Evolutionary conservation across 2,113 vertebrate species (phyloP).

Genomic region (Dipodomys ordii): DNA sequence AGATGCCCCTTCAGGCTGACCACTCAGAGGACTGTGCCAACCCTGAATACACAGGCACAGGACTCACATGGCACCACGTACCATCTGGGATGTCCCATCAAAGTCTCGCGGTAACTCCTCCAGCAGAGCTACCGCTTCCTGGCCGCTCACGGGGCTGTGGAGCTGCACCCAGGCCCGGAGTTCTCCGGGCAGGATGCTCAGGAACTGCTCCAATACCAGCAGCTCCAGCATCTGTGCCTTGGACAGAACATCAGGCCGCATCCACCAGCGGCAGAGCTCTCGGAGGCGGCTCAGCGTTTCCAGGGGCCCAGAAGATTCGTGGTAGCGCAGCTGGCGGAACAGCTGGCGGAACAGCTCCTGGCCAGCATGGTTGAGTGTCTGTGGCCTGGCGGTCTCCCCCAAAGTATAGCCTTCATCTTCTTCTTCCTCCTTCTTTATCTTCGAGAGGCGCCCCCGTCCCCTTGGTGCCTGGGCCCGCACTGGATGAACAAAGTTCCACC

Average conservation of each 20-base stretch:
- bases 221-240: conserved; percentile 82
- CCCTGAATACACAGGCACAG: neutral
- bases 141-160: conserved; percentile 69
- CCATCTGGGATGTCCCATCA: neutral
- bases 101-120: conserved; percentile 72
- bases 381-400: conserved; percentile 53
- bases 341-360: conserved; percentile 82
- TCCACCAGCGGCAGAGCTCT: conserved; percentile 83
- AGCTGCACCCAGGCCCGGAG: conserved; percentile 79
- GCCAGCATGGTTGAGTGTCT: conserved; percentile 77
- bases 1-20: neutral
- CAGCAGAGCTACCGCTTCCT: conserved; percentile 73
- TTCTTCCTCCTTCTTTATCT: conserved; percentile 71
- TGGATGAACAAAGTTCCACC: conserved; percentile 58
- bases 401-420: conserved; percentile 39
- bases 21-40: neutral
- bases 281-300: conserved; percentile 77
- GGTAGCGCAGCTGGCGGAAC: conserved; percentile 80
- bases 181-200: conserved; percentile 77
- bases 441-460: conserved; percentile 20
- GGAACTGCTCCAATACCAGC: conserved; percentile 80
- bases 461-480: conserved; percentile 53
- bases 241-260: conserved; percentile 78
- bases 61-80: conserved; percentile 27
- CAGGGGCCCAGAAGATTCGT: conserved; percentile 77